Evolutionary conservation across 2,888 invertebrate genomes (phyloP), one percentile per base, ranked within the genome.

Genomic region (Plagiodera versicolora): DNA sequence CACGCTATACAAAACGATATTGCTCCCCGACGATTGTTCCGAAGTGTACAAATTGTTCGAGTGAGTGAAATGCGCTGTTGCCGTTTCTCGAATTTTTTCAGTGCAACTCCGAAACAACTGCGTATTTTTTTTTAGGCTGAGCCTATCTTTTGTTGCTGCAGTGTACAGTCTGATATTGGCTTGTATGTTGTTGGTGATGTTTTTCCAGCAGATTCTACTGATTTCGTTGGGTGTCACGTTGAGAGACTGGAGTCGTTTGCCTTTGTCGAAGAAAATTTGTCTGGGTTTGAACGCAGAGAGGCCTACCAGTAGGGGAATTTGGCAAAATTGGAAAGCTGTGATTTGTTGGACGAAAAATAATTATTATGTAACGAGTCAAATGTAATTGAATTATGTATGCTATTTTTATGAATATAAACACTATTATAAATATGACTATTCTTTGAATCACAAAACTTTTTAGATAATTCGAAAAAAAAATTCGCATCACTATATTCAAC

Each of bases 1-100:
- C 72, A 83, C 86, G 71, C 80, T 89, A 44, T 84, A 86, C 71
- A 87, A 85, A 52, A 82, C 84, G 53, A 82, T 95, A 67, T 83
- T 94, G 32, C 76, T 94, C 69, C 94, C 94, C 1, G 89, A 91
- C 74, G 90, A 94, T 77, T 95, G 95, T 79, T 87, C 88, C 65
- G 91, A 91, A 79, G 91, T 92, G 0, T 95, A 93, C 78, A 87
- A 86, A 77, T 88, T 92, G 71, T 87, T 88, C 72, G 84, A 87
- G 91, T 91, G 82, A 84, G 88, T 84, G 62, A 54, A 32, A 48
- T 45, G n/a, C 14, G 9, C 46, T 9, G 32, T 47, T 19, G 45
- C 16, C 17, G 9, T 51, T 50, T 39, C 49, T 39, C 10, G 24
- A 24, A 35, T 8, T 2, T 14, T 24, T 50, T 20, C 14, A 30